These are phyloP conservation scores for Euphydryas editha DNA, from an alignment of 2,888 invertebrate species.

Conservation along the genomic window DNA sequence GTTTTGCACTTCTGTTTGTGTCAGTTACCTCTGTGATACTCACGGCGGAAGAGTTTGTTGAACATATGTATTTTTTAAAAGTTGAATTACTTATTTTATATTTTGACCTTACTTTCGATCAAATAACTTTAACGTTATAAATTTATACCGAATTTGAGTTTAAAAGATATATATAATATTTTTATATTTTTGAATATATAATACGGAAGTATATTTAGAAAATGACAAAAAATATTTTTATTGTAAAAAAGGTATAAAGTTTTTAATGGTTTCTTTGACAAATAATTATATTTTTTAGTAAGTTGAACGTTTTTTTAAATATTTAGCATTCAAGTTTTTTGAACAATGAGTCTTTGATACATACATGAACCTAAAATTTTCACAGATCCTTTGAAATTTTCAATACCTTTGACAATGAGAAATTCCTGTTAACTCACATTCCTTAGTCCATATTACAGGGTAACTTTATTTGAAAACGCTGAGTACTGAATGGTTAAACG, in stretches of 20 bases:
- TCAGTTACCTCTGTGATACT: constrained; percentile 19
- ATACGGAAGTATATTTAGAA: no score
- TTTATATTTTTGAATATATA: no score
- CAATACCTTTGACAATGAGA: constrained; percentile 35
- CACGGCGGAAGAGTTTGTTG: background rate
- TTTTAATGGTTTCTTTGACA: background rate
- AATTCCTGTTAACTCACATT: constrained; percentile 35
- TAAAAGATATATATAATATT: no score
- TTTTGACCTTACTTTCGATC: no score
- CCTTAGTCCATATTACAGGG: constrained; percentile 5
- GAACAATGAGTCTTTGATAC: background rate
- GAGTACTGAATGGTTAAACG: background rate
- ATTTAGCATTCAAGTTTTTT: background rate
- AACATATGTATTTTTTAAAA: background rate
- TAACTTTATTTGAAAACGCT: constrained; percentile 6
- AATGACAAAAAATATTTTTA: no score
- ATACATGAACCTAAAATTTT: constrained; percentile 21
- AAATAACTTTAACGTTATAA: no score
- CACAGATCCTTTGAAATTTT: constrained; percentile 35
- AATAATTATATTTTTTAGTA: background rate
- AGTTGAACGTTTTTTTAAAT: background rate
- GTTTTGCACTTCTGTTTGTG: constrained; percentile 36
- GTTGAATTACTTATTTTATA: background rate
- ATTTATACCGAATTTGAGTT: no score
- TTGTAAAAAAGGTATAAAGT: no score